phyloP scores from a whole-genome alignment of 2,797 vertebrate genomes.

The Philypnodon macrostomus region DNA sequence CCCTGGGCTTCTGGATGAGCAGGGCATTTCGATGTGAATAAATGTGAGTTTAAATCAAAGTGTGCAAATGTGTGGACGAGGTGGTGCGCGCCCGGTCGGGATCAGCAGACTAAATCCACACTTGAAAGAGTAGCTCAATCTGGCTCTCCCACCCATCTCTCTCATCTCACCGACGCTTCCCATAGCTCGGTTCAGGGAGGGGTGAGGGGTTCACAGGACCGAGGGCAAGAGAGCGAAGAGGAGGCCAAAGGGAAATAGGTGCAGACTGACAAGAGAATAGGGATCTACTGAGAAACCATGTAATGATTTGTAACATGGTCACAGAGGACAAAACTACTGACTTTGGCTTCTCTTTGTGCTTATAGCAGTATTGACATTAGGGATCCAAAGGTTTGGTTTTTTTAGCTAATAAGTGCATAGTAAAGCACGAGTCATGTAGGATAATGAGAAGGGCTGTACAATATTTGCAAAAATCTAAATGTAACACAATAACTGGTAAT shows the following conservation, averaged over 20 bases:
- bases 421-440: too few species aligned
- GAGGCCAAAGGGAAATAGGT: constrained; percentile 26
- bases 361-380: too few species aligned
- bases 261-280: constrained; percentile 25
- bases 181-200: constrained; percentile 54
- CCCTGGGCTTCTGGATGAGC: constrained; percentile 46
- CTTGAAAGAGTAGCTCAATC: constrained; percentile 77
- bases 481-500: too few species aligned
- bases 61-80: constrained; percentile 12
- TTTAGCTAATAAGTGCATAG: too few species aligned
- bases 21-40: constrained; percentile 40
- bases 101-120: constrained; percentile 74
- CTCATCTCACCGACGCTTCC: constrained; percentile 44
- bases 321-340: neutral
- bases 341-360: neutral
- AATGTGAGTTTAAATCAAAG: constrained; percentile 24
- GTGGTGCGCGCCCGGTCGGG: constrained; percentile 32
- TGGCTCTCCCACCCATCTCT: constrained; percentile 60
- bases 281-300: neutral
- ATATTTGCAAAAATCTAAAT: too few species aligned
- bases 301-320: neutral
- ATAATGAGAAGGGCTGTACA: too few species aligned
- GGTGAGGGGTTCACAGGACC: constrained; percentile 71
- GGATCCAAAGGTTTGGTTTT: too few species aligned
- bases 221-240: constrained; percentile 27